These are phyloP conservation scores for Todiramphus saurophagus DNA, from an alignment of 2,113 vertebrate genomes.

Conservation along the genomic window DNA sequence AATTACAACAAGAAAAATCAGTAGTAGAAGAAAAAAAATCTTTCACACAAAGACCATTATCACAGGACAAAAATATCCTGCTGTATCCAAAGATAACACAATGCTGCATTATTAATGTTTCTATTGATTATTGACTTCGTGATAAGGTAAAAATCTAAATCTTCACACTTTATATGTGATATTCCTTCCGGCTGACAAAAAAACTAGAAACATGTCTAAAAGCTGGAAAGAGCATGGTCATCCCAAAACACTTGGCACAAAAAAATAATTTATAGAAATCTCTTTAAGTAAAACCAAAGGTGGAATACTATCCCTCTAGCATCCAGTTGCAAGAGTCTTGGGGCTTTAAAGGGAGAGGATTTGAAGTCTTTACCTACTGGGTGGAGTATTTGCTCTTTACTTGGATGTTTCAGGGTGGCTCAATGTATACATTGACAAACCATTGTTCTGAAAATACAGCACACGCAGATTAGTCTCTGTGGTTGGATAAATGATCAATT, in stretches of 20 bases:
- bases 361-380: not conserved
- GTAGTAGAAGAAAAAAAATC: conserved; percentile 16
- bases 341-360: not conserved
- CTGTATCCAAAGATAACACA: conserved; percentile 36
- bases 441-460: not conserved
- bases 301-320: not conserved
- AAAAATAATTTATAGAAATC: not conserved
- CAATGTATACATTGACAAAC: not conserved
- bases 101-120: not conserved
- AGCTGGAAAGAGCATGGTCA: not conserved
- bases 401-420: not conserved
- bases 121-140: not conserved
- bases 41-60: conserved; percentile 34
- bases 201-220: not conserved
- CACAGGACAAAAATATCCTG: conserved; percentile 55
- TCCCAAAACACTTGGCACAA: not conserved
- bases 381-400: not conserved
- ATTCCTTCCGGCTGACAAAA: not conserved
- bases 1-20: conserved; percentile 60
- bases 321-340: not conserved
- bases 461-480: not conserved
- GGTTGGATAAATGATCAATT: not conserved
- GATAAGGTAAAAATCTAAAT: not conserved
- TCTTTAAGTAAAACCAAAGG: not conserved
- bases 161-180: not conserved